Evolutionary conservation across 2,113 vertebrate species (phyloP), one percentile per base, ranked within the genome.

Genomic region (Barnardius zonarius): DNA sequence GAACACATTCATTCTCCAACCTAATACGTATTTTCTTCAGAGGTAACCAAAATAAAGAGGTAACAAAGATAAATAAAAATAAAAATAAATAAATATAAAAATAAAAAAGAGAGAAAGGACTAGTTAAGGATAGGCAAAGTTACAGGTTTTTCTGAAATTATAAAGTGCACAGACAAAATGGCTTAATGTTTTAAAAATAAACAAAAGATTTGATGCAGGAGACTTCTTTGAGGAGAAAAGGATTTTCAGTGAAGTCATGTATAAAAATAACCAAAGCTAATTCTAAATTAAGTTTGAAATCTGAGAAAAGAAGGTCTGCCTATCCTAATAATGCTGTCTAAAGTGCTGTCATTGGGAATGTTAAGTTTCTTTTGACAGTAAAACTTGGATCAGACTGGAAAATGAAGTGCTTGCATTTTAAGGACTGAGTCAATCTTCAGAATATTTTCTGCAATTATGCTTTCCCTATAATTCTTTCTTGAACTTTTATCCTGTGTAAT

Each of bases 401-500:
- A 92, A 94, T 33, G 4, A 89, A 92, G 54, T 84, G 41, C 77
- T 88, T 89, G 87, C 70, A 62, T 87, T 87, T 90, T 79, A 93
- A 92, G 43, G 57, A 69, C 66, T 82, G 44, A 84, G 35, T 64
- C 55, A 91, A 88, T 64, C 78, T 91, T 86, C 25, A 73, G 62
- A 91, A 72, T 72, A 74, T 88, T 85, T 90, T 87, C 82, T 90
- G 55, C 67, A 80, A 54, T 87, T 95, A 79, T 57, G 49, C 22
- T 68, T 15, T 85, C 52, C 18, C 17, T 62, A 37, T 76, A 76
- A 73, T 89, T 94, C 78, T 89, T 95, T 91, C 77, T 92, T 84
- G 35, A 93, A 92, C 89, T 89, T 93, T 93, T 72, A 78, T 75
- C 43, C 77, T 49, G 28, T 63, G 51, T 86, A 84, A 92, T 92